phyloP scores from a whole-genome alignment of 2,797 vertebrate species.

The Sandelia bainsii region DNA sequence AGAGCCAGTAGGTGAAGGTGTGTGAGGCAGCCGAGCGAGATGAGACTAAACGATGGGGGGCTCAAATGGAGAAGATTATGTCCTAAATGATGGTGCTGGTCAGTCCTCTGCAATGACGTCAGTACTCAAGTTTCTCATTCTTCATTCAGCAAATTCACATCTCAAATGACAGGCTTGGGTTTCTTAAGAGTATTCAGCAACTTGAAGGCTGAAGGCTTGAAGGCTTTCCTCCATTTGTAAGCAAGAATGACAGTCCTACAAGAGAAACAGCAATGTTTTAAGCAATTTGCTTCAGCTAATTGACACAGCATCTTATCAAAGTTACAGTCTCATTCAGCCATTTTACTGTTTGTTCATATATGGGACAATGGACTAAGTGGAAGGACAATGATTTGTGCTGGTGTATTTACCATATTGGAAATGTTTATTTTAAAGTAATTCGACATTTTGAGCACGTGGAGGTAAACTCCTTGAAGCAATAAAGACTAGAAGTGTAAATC shows the following conservation, averaged over 20 bases:
- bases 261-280: conserved; percentile 14
- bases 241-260: conserved; percentile 42
- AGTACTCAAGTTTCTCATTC: conserved; percentile 40
- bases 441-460: no score
- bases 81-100: not conserved
- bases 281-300: not conserved
- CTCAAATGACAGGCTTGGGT: conserved; percentile 23
- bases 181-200: conserved; percentile 13
- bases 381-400: no score
- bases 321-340: no score
- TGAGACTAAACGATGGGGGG: not conserved
- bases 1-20: conserved; percentile 9
- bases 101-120: not conserved
- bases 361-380: no score
- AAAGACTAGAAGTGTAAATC: no score
- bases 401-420: no score
- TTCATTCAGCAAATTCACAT: conserved; percentile 33
- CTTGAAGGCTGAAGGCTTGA: not conserved
- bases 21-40: conserved; percentile 2
- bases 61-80: not conserved
- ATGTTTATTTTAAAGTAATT: no score
- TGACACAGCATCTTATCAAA: no score
- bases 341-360: not conserved
- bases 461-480: no score
- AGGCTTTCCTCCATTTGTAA: conserved; percentile 46